These are phyloP conservation scores for Cranoglanis bouderius DNA, from an alignment of 2,113 vertebrate genomes.

Conservation along the genomic window DNA sequence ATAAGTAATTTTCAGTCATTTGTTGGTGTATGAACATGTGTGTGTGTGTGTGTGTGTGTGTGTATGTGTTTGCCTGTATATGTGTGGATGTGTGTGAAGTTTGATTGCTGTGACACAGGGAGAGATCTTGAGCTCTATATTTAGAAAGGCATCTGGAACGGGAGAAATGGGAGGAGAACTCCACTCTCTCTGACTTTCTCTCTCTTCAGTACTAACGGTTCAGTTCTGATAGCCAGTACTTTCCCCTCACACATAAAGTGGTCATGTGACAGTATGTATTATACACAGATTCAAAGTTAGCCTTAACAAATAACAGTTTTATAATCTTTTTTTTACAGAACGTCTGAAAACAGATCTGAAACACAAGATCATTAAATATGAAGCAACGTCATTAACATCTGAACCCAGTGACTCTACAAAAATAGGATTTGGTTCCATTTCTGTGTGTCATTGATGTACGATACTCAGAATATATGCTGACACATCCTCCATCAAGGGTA, in stretches of 20 bases:
- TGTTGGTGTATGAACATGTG: neutral
- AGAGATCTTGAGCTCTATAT: slow-evolving; percentile 64
- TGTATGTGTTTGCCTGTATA: neutral
- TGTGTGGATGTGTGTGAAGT: slow-evolving; percentile 40
- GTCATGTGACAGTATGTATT: neutral
- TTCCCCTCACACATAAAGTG: neutral
- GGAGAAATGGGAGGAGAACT: slow-evolving; percentile 55
- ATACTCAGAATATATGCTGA: slow-evolving; percentile 19
- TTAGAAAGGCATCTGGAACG: slow-evolving; percentile 77
- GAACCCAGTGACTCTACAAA: neutral
- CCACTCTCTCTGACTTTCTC: neutral
- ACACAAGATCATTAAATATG: slow-evolving; percentile 28
- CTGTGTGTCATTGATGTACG: slow-evolving; percentile 33
- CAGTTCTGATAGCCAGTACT: neutral
- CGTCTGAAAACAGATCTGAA: slow-evolving; percentile 10
- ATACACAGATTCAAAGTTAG: neutral
- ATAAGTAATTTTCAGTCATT: neutral
- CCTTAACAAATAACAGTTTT: neutral
- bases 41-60: slow-evolving; percentile 39
- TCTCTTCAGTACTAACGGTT: neutral
- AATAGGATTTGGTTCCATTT: slow-evolving; percentile 8
- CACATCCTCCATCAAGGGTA: slow-evolving; percentile 54
- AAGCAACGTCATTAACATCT: slow-evolving; percentile 31
- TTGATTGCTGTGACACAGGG: slow-evolving; percentile 60
- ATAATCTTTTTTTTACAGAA: neutral